Evolutionary conservation across 2,797 vertebrate genomes (phyloP), one percentile per base, ranked within the genome.

Genomic region (Diglossa cyanea): DNA sequence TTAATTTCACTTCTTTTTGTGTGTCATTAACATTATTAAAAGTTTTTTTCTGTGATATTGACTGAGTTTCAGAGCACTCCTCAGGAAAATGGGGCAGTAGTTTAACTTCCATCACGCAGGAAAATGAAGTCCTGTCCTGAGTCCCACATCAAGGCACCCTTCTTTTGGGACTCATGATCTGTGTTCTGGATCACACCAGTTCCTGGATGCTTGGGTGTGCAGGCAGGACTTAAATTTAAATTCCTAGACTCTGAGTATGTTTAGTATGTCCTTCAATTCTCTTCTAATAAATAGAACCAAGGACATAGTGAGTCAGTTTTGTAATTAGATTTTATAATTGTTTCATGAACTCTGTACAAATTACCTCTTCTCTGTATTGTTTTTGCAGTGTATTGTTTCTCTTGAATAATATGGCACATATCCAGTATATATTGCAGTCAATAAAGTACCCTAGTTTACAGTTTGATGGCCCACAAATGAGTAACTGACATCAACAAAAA

Each of bases 291-390:
- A 94, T 67, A 83, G 87, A 91, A 89, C 54, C 86, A 92, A 94
- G 87, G 86, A 48, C 86, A 89, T 45, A 63, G 33, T 80, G 79
- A 95, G 91, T 80, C 65, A 51, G 70, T 88, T 94, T 91, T 6
- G 2, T 89, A 91, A 91, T 84, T 68, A 92, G 47, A 78, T 68
- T 74, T 61, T 96, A 89, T 81, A 94, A 96, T 89, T 94, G 55
- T 88, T 87, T 91, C 72, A 73, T 93, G 96, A 96, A 96, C 96
- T 96, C 94, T 90, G 94, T 95, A 95, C 95, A 96, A 95, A 95
- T 95, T 95, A 96, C 96, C 96, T 96, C 89, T 92, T 95, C 94
- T 94, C 91, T 68, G 74, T 90, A 96, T 95, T 97, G 96, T 95
- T 97, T 95, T 84, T 79, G 62, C 85, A 95, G 87, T 11, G 78